Percentiles rank a stretch among this genome's conserved stretches.
phyloP scores from a whole-genome alignment of 1,140 invertebrate species.

The Drosophila equinoxialis region DNA sequence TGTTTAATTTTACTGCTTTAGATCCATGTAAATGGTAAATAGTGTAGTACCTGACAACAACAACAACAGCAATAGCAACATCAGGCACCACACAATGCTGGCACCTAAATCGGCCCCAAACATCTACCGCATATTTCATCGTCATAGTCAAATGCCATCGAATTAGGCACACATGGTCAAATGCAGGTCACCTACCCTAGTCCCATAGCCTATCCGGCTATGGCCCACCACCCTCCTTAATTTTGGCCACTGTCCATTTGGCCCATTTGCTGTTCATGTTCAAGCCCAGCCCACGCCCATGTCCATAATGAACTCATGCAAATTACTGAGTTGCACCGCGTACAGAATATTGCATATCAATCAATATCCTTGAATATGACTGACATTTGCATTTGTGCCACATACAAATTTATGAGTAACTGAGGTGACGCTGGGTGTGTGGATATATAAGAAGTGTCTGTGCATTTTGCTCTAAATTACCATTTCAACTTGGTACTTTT shows the following conservation, averaged over 20 bases:
- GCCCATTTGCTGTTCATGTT: not conserved
- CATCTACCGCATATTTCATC: slow-evolving; percentile 36
- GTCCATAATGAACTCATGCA: slow-evolving; percentile 45
- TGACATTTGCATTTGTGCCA: slow-evolving; percentile 40
- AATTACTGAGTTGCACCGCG: slow-evolving; percentile 50
- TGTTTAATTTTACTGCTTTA: not conserved
- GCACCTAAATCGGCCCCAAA: slow-evolving; percentile 8
- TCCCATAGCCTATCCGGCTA: not conserved
- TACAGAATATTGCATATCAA: slow-evolving; percentile 61
- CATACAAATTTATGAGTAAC: slow-evolving; percentile 21
- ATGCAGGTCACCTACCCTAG: slow-evolving; percentile 25
- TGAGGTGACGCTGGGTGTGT: slow-evolving; percentile 3
- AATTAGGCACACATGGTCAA: slow-evolving; percentile 39
- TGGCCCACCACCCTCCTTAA: not conserved
- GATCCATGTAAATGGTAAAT: slow-evolving; percentile 1
- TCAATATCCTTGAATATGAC: slow-evolving; percentile 49
- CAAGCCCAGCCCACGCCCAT: not conserved
- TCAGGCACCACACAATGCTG: not conserved
- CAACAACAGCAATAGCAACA: not conserved
- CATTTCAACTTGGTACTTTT: not conserved
- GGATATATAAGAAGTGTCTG: not conserved
- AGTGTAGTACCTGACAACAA: not conserved
- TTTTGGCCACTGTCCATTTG: slow-evolving; percentile 23
- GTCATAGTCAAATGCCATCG: slow-evolving; percentile 21
- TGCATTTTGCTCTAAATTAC: not conserved